These are phyloP conservation scores for Netelia virgata DNA, from an alignment of 2,888 invertebrate genomes.

Conservation along the genomic window DNA sequence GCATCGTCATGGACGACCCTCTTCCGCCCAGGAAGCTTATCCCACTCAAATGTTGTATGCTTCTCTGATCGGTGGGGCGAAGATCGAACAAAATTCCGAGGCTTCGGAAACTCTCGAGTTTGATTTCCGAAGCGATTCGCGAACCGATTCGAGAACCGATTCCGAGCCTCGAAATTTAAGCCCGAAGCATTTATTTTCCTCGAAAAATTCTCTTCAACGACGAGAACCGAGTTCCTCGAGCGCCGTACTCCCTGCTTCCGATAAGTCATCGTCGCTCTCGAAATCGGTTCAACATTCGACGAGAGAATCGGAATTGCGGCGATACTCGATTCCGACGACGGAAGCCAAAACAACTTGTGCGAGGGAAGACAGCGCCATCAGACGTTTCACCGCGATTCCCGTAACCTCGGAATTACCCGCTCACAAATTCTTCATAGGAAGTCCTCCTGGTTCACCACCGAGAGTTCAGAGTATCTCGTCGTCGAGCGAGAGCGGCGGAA, in stretches of 20 bases:
- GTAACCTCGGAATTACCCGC: constrained; percentile 76
- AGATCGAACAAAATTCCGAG: constrained; percentile 15
- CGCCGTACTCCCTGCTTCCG: constrained; percentile 37
- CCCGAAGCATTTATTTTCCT: background rate
- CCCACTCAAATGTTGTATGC: constrained; percentile 73
- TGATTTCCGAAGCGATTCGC: constrained; percentile 33
- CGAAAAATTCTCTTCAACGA: constrained; percentile 41
- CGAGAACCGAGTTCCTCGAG: constrained; percentile 7
- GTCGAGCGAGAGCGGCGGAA: constrained; percentile 79
- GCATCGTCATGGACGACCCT: constrained; percentile 73
- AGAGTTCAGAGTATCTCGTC: constrained; percentile 76
- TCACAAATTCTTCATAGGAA: constrained; percentile 82
- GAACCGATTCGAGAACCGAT: constrained; percentile 43
- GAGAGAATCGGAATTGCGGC: constrained; percentile 71
- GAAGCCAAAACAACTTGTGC: constrained; percentile 65
- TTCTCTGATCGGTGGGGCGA: constrained; percentile 68
- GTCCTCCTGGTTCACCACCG: constrained; percentile 82
- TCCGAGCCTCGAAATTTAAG: constrained; percentile 23
- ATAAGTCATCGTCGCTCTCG: constrained; percentile 38
- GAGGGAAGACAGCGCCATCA: constrained; percentile 59
- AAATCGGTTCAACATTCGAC: constrained; percentile 35
- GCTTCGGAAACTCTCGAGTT: constrained; percentile 4
- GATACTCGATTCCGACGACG: constrained; percentile 78
- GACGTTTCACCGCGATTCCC: constrained; percentile 81
- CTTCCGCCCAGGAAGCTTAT: constrained; percentile 76